phyloP scores from a whole-genome alignment of 92 coral and sea anemone species.

The Phenganax stokvisi region DNA sequence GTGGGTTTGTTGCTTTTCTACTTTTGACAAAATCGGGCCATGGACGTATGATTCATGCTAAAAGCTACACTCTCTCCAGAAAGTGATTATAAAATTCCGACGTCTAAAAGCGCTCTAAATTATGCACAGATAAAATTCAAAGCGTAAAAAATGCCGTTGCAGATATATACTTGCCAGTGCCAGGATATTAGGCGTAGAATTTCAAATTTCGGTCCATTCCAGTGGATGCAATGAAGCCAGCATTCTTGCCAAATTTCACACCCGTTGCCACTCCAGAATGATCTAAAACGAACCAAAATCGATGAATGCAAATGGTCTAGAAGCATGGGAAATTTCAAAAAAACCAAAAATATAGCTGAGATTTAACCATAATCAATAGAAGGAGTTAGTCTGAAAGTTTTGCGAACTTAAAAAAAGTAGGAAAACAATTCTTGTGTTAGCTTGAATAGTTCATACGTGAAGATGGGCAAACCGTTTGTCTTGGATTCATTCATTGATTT shows the following conservation, averaged over 20 bases:
- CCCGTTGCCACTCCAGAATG: slow-evolving; percentile 89
- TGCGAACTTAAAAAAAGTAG: slow-evolving; percentile 61
- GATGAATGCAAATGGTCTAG: not conserved
- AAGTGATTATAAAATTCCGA: not conserved
- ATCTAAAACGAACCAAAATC: slow-evolving; percentile 49
- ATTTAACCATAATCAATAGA: no score
- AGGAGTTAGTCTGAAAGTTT: not conserved
- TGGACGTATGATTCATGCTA: no score
- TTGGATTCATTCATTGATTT: no score
- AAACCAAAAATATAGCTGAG: not conserved
- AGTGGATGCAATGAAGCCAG: slow-evolving; percentile 75
- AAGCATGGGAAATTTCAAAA: not conserved
- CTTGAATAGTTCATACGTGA: no score
- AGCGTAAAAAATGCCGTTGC: not conserved
- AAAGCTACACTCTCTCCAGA: not conserved
- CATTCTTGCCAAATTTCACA: slow-evolving; percentile 91
- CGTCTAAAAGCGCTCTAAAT: no score
- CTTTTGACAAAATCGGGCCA: no score
- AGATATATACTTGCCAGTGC: not conserved
- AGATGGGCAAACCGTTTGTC: no score
- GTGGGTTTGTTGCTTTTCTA: no score
- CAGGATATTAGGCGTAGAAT: slow-evolving; percentile 58
- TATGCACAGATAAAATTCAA: slow-evolving; percentile 4
- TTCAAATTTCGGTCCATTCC: slow-evolving; percentile 97
- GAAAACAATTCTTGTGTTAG: no score